Conservation (phyloP, 1,140 invertebrate species). For the Drosophila kanapiae region DNA sequence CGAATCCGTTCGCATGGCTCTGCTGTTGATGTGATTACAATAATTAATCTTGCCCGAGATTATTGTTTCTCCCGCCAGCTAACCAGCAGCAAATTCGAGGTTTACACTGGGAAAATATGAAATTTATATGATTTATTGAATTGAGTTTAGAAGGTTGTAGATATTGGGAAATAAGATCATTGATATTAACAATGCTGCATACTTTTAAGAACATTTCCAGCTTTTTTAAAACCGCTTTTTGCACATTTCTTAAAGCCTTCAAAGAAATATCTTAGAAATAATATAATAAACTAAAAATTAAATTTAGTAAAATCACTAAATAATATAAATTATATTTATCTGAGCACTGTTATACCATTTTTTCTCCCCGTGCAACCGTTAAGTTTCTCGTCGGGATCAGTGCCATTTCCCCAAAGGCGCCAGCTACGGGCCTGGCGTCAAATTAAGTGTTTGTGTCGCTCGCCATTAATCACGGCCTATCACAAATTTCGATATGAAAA, state of each 20-base stretch:
- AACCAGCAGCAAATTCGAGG: slow-evolving; percentile 47
- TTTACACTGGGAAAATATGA: slow-evolving; percentile 2
- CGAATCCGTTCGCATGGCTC: slow-evolving; percentile 59
- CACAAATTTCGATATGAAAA: slow-evolving; percentile 84
- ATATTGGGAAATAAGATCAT: not conserved
- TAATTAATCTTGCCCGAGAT: slow-evolving; percentile 84
- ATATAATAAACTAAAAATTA: not conserved
- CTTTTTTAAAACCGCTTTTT: not conserved
- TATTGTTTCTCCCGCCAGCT: slow-evolving; percentile 57
- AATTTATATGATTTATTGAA: not conserved
- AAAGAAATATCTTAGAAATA: not conserved
- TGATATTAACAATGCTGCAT: too few relatives aligned
- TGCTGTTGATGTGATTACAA: slow-evolving; percentile 85
- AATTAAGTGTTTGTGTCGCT: slow-evolving; percentile 85
- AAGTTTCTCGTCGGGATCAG: slow-evolving; percentile 24
- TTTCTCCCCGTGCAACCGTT: slow-evolving; percentile 10
- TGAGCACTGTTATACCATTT: not conserved
- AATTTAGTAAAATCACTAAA: not conserved
- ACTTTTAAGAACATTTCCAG: not conserved
- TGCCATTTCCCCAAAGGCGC: slow-evolving; percentile 72
- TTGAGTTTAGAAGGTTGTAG: not conserved
- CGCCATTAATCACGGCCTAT: slow-evolving; percentile 84
- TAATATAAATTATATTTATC: not conserved
- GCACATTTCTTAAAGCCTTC: not conserved
- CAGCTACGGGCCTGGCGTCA: slow-evolving; percentile 78